Evolutionary conservation across 2,113 vertebrate genomes (phyloP).

Genomic region (Stercorarius parasiticus): DNA sequence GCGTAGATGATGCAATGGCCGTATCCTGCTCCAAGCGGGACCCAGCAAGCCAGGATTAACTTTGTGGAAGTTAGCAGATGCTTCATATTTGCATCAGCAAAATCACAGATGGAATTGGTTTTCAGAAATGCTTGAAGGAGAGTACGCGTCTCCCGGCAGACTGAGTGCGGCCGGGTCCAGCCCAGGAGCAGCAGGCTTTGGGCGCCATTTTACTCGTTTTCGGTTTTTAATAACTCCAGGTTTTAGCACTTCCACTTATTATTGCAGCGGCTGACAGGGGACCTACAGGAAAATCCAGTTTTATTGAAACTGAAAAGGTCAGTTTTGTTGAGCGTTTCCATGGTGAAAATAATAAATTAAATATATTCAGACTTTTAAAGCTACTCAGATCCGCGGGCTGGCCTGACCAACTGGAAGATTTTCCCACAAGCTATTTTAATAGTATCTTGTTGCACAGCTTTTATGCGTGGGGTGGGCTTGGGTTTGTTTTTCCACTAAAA

Average conservation of each 20-base stretch:
- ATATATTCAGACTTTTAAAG: slow-evolving; percentile 50
- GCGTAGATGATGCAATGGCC: neutral
- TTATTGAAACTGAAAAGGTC: slow-evolving; percentile 84
- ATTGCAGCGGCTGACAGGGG: slow-evolving; percentile 67
- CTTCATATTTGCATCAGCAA: neutral
- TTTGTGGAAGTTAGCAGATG: neutral
- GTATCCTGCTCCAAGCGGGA: neutral
- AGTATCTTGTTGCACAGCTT: neutral
- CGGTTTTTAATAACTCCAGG: slow-evolving; percentile 32
- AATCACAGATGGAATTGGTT: neutral
- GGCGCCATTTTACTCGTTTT: neutral
- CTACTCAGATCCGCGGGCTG: neutral
- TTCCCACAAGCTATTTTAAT: slow-evolving; percentile 35
- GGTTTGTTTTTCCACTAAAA: neutral
- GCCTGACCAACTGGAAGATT: slow-evolving; percentile 54
- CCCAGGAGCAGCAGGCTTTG: neutral
- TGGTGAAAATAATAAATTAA: slow-evolving; percentile 78
- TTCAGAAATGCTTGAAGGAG: neutral
- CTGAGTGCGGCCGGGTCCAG: neutral
- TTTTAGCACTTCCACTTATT: slow-evolving; percentile 51
- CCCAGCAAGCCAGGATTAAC: neutral
- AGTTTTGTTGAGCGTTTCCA: slow-evolving; percentile 76
- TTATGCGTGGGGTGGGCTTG: neutral
- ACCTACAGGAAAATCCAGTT: slow-evolving; percentile 72
- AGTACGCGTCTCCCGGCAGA: neutral